Evolutionary conservation across 2,113 vertebrate genomes (phyloP).

Genomic region (Gadus macrocephalus): DNA sequence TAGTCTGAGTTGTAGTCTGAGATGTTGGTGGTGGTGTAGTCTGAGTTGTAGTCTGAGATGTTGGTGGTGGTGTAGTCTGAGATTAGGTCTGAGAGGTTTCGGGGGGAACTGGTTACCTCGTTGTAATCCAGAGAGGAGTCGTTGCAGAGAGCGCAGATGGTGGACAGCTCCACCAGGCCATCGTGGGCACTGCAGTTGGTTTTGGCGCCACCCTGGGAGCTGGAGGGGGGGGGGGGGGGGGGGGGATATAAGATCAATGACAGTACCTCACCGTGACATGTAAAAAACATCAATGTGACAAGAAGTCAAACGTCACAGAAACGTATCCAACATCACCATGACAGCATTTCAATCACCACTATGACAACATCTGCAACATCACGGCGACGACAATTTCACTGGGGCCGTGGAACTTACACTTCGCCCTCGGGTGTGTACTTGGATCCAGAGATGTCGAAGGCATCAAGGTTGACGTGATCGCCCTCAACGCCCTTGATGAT

Average conservation of each 20-base stretch:
- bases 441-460: constrained; percentile 89
- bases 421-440: constrained; percentile 94
- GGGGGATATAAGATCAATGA: not conserved
- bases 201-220: constrained; percentile 76
- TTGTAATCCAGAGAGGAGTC: constrained; percentile 93
- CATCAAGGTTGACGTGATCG: constrained; percentile 77
- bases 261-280: no score
- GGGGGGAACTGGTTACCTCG: constrained; percentile 67
- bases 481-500: constrained; percentile 80
- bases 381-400: no score
- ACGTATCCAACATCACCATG: no score
- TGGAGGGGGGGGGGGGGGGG: constrained; percentile 36
- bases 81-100: no score
- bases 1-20: not conserved
- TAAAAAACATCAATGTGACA: no score
- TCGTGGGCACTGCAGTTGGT: constrained; percentile 80
- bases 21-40: not conserved
- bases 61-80: not conserved
- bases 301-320: no score
- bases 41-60: not conserved
- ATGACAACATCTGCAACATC: no score
- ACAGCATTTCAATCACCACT: no score
- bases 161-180: constrained; percentile 86
- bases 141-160: constrained; percentile 92
- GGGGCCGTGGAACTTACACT: constrained; percentile 77